Conservation (phyloP, 2,113 vertebrate genomes). For the Steatornis caripensis region DNA sequence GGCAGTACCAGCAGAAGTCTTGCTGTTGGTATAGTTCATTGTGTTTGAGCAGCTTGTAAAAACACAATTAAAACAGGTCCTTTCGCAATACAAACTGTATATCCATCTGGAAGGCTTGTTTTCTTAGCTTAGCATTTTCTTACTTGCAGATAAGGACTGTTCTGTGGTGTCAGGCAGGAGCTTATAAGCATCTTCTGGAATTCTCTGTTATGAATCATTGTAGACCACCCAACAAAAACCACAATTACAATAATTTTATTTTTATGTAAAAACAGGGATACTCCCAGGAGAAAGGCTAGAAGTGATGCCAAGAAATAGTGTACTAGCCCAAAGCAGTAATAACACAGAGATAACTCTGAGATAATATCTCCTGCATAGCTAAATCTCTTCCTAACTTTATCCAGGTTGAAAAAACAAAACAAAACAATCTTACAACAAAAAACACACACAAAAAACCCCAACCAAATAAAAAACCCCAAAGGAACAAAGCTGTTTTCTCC, state of each 20-base stretch:
- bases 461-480: not conserved
- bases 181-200: not conserved
- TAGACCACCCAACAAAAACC: not conserved
- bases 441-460: accelerated
- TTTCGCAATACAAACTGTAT: not conserved
- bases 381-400: not conserved
- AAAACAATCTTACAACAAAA: not conserved
- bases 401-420: not conserved
- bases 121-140: not conserved
- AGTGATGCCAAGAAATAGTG: not conserved
- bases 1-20: not conserved
- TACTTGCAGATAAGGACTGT: not conserved
- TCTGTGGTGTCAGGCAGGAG: not conserved
- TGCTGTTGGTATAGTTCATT: not conserved
- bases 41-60: not conserved
- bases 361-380: not conserved
- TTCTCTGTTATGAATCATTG: not conserved
- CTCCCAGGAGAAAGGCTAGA: not conserved
- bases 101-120: not conserved
- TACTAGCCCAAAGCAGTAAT: not conserved
- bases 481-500: not conserved
- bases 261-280: not conserved
- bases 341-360: not conserved
- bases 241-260: not conserved
- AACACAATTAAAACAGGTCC: not conserved